Percentiles rank a stretch among this genome's conserved stretches.
Conservation (phyloP, 2,888 invertebrate species). For the Protophormia terraenovae region DNA sequence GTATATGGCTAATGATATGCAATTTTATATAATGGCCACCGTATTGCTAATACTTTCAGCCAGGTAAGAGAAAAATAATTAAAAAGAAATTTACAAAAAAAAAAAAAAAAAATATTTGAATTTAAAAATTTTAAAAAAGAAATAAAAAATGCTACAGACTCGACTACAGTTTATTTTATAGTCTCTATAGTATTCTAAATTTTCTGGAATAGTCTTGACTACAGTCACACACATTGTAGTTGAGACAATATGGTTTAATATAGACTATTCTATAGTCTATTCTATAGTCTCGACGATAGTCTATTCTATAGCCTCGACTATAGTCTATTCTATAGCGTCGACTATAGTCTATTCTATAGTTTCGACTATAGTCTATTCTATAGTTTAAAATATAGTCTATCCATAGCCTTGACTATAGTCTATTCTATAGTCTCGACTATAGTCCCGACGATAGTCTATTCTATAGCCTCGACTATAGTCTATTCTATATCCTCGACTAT, state of each 20-base stretch:
- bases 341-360: not conserved
- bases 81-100: not conserved
- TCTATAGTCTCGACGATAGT: not conserved
- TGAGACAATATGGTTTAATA: no score
- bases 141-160: not conserved
- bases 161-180: not conserved
- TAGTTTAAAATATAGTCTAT: no score
- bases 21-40: conserved; percentile 88
- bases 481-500: not conserved
- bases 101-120: not conserved
- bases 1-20: conserved; percentile 91
- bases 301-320: not conserved
- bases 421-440: not conserved
- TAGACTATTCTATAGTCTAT: not conserved
- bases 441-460: not conserved
- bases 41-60: conserved; percentile 85
- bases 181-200: not conserved
- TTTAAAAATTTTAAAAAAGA: not conserved
- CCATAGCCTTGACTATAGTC: not conserved
- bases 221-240: no score
- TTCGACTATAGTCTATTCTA: not conserved
- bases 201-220: not conserved
- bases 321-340: not conserved
- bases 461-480: not conserved
- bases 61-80: conserved; percentile 83